Base-by-base conservation (phyloP, 2,113 vertebrate genomes). In the Lutjanus erythropterus region DNA sequence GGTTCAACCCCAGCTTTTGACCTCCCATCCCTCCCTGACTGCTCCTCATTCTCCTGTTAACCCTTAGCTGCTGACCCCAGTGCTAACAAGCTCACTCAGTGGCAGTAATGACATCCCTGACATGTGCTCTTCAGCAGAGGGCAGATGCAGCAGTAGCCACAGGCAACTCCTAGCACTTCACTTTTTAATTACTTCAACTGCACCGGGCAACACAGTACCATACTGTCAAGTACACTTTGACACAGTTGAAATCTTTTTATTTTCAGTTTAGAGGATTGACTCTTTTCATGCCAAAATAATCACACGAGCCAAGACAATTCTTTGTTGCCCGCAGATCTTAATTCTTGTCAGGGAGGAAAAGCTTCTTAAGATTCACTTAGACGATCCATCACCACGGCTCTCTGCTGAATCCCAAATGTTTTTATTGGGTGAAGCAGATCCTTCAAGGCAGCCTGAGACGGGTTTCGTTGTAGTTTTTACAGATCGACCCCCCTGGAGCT, bases 61-160 rank as follows among this genome's bases (percentile, higher is more conserved):
- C 84, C 85, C 71, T 58, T 37, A 14, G 62, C 67, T 29, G 39
- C 75, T 76, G 80, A 89, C 84, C 84, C 61, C 1, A 3, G 18
- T 39, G 50, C 84, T 88, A 89, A 89, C 84, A 81, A 88, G 82
- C 87, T 81, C 49, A 41, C 62, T 44, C 39, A 55, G 2, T 14
- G 9, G 35, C 39, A 0, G 41, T 70, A 58, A 75, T 55, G 78
- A 56, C 83, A 59, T 66, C 46, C 62, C 52, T 53, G 76, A 64
- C 65, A 5, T 37, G 67, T 50, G 75, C 71, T 83, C 71, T 42
- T 71, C 83, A 79, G 75, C 62, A 62, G 71, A 75, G 81, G 71
- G 71, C 77, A 79, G 59, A 74, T 41, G 23, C 52, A 52, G 31
- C 2, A 8, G 47, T 21, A 29, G 73, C 72, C 25, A 18, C 3